A percentile compares a stretch with the other conserved stretches of the same genome.
Conservation (phyloP, 35 echinoderm and acorn worm genomes). For the Apostichopus japonicus region DNA sequence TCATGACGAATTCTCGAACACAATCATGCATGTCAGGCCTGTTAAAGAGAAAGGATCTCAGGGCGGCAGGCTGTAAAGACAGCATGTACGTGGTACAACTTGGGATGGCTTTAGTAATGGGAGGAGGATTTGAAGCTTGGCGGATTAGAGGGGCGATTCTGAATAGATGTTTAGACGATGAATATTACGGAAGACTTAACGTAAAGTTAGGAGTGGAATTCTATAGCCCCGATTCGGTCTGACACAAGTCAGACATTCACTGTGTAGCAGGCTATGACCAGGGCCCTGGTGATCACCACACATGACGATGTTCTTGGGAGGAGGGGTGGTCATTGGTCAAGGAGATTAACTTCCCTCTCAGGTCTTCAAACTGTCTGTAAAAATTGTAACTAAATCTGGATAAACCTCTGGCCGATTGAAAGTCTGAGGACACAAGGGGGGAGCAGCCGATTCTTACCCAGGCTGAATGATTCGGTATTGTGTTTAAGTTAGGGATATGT, state of each 20-base stretch:
- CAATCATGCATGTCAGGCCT: background rate
- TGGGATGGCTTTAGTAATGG: conserved; percentile 34
- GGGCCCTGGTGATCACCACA: background rate
- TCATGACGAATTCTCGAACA: conserved; percentile 4
- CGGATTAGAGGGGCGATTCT: background rate
- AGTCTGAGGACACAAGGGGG: too few species aligned
- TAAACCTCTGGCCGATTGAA: too few species aligned
- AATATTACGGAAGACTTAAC: conserved; percentile 18
- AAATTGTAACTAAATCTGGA: too few species aligned
- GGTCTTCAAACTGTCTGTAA: too few species aligned
- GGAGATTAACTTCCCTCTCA: too few species aligned
- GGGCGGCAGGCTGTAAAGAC: too few species aligned
- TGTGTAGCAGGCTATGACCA: background rate
- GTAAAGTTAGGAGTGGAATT: background rate
- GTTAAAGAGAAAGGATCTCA: background rate
- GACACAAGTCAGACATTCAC: background rate
- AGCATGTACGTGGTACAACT: too few species aligned
- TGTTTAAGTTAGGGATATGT: too few species aligned
- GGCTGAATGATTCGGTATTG: too few species aligned
- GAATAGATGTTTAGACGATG: conserved; percentile 14
- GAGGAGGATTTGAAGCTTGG: background rate
- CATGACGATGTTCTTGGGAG: background rate
- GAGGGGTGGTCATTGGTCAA: background rate
- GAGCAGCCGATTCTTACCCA: too few species aligned
- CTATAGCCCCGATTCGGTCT: background rate